phyloP scores from a whole-genome alignment of 1,140 invertebrate species.

The Philopotamus ludificatus region DNA sequence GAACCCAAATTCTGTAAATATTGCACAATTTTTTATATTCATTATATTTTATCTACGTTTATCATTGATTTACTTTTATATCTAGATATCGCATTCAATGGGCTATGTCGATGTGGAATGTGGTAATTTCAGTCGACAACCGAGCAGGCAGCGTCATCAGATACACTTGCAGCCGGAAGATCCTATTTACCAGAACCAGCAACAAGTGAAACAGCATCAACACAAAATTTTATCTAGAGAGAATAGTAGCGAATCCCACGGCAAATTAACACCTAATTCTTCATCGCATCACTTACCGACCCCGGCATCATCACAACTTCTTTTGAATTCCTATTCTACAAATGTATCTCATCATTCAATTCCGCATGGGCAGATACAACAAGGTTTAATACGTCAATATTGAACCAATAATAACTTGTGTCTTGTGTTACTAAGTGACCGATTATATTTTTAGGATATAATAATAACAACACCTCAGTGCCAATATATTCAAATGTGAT shows the following conservation, averaged over 20 bases:
- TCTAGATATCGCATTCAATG: conserved; percentile 26
- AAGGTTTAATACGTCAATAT: conserved; percentile 12
- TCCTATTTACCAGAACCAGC: conserved; percentile 56
- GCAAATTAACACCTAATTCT: conserved; percentile 8
- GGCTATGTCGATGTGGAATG: conserved; percentile 40
- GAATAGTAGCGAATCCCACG: conserved; percentile 34
- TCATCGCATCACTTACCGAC: conserved; percentile 27
- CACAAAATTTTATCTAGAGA: conserved; percentile 35
- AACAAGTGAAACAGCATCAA: conserved; percentile 47
- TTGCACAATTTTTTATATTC: not conserved
- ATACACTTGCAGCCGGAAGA: conserved; percentile 47
- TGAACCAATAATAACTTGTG: not conserved
- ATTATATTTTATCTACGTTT: too few species aligned
- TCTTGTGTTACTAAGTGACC: not conserved
- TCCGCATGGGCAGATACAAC: conserved; percentile 32
- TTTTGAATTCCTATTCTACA: conserved; percentile 14
- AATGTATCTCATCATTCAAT: conserved; percentile 28
- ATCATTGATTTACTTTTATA: not conserved
- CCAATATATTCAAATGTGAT: conserved; percentile 59
- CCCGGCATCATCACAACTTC: conserved; percentile 30
- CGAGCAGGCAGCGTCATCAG: conserved; percentile 44
- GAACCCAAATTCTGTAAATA: not conserved
- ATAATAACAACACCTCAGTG: conserved; percentile 55
- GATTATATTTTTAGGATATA: conserved; percentile 48
- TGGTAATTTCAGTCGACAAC: conserved; percentile 53